These are phyloP conservation scores for Jordanella pulchra DNA, from an alignment of 2,797 vertebrate genomes.

Conservation along the genomic window DNA sequence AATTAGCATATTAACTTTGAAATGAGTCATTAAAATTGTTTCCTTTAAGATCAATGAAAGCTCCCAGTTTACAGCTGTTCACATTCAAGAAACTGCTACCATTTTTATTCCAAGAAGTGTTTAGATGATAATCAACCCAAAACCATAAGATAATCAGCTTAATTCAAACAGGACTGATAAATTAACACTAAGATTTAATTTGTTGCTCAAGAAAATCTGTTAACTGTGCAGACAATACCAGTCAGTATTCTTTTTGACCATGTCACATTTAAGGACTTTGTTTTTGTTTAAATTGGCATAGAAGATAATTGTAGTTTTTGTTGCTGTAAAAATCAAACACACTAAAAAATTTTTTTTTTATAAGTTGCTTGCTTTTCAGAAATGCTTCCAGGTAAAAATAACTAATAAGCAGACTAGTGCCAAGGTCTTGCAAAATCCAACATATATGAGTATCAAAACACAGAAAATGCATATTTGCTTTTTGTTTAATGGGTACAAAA, in stretches of 20 bases:
- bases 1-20: too few species aligned
- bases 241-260: too few species aligned
- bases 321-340: neutral
- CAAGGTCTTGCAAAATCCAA: neutral
- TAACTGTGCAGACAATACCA: too few species aligned
- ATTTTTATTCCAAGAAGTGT: neutral
- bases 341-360: neutral
- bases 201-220: too few species aligned
- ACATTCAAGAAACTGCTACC: neutral
- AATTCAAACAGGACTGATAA: too few species aligned
- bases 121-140: too few species aligned
- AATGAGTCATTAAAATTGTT: neutral
- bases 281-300: neutral
- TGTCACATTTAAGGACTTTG: neutral
- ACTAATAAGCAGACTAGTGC: neutral
- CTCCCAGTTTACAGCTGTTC: neutral
- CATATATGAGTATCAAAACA: conserved; percentile 15
- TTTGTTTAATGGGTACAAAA: conserved; percentile 41
- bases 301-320: neutral
- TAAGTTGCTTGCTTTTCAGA: neutral
- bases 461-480: conserved; percentile 15
- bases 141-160: too few species aligned
- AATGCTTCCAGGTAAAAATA: neutral
- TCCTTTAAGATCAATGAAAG: neutral
- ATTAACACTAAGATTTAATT: too few species aligned